Evolutionary conservation across 2,888 invertebrate species (phyloP), one percentile per base, ranked within the genome.

Genomic region (Mermis nigrescens): DNA sequence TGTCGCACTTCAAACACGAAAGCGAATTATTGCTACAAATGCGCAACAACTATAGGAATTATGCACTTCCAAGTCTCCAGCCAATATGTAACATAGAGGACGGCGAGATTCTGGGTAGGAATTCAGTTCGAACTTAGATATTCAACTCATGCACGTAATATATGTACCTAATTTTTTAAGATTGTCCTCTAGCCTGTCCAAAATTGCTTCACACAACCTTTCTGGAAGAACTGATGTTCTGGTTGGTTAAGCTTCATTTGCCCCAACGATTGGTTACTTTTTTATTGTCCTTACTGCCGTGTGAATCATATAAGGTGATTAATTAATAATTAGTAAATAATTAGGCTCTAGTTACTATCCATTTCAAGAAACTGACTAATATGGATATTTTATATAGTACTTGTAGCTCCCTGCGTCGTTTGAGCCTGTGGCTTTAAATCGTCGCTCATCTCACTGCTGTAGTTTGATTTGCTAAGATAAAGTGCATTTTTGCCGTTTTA

Each of bases 221-320:
- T 63, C 78, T 91, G 26, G 92, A 94, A 74, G 95, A 95, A 77
- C 80, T 95, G 65, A 86, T 94, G 66, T 94, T 95, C 78, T 95
- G 95, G 94, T 90, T 89, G 27, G 89, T 94, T 62, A 87, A 87
- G 73, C 90, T 86, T 75, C 91, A 94, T 75, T 95, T 94, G 77
- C 94, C 94, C 0, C 91, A 94, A 76, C 90, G 89, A 72, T 81
- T 95, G 60, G 92, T 94, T 57, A 94, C 92, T 71, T 82, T 94
- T 65, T 76, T 95, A 62, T 80, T 95, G 58, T 90, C 91, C 72
- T 86, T 95, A 84, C 77, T 95, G 68, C 92, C 92, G 1, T 90
- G 92, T 77, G 85, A 86, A 64, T 83, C 85, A 69, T 94, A 92
- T 72, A 94, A 94, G 80, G 86, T 85, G 67, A 38, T 19, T 38